Base-by-base conservation (phyloP, 1,140 invertebrate genomes). In the Heterodera schachtii region DNA sequence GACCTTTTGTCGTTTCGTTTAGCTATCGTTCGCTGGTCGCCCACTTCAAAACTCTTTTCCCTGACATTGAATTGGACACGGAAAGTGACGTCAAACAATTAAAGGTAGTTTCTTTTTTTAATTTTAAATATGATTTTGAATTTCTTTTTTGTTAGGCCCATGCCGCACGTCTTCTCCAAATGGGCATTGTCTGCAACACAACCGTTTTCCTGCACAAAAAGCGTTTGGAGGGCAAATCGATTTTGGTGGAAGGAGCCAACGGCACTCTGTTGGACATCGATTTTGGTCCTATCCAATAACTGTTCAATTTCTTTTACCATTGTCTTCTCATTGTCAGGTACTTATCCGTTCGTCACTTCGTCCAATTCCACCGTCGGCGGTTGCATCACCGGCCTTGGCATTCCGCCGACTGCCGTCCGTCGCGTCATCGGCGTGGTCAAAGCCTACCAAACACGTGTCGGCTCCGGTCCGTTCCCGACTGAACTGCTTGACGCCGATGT, bases 321-420 rank as follows among this genome's bases (percentile, higher is more conserved):
- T 90, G 7, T 31, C 31, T 31, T 31, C 31, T 31, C 31, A 13
- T 80, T n/a, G n/a, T n/a, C 9, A 84, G 81, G 95, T 81, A 98
- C 97, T 13, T 99, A 99, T 91, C 98, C 98, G 0, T 99, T 96
- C 91, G 97, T 99, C 78, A 99, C 98, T 46, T 98, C 96, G 79
- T 98, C 96, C 8, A 99, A 99, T 92, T 98, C 97, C 91, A 98
- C 95, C 90, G 95, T 98, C 83, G 98, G 98, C 64, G 97, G 97
- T 16, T 97, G 98, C 4, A 96, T 95, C 87, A 99, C 97, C 2
- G 98, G 98, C 0, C 92, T 99, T 13, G 98, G 98, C 19, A 91
- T 99, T 82, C 95, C 97, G 3, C 96, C 97, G 3, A 93, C 92
- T 86, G 93, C 93, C 66, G 95, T 99, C 84, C 95, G 95, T 0